phyloP scores from a whole-genome alignment of 2,888 invertebrate genomes.

The Liodrosophila aerea region DNA sequence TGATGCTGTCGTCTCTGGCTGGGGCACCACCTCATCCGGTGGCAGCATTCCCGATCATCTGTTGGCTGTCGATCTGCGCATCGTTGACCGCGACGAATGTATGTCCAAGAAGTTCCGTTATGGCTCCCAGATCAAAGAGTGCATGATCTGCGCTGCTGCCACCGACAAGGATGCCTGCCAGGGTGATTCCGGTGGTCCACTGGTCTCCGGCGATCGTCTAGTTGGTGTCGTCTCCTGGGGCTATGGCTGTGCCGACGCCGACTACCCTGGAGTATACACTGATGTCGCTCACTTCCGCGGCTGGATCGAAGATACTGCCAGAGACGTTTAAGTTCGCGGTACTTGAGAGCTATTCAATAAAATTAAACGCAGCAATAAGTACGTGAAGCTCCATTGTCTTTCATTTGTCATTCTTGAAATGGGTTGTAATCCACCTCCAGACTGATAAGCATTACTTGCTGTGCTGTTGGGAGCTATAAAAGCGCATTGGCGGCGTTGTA shows the following conservation, averaged over 20 bases:
- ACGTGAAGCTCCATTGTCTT: slow-evolving; percentile 14
- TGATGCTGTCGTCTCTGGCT: slow-evolving; percentile 77
- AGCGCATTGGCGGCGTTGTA: background rate
- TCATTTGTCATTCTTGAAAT: slow-evolving; percentile 14
- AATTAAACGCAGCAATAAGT: no score
- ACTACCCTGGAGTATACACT: slow-evolving; percentile 82
- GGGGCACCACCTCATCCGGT: slow-evolving; percentile 72
- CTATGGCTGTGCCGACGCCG: slow-evolving; percentile 79
- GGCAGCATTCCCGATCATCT: slow-evolving; percentile 37
- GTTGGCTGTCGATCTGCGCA: slow-evolving; percentile 47
- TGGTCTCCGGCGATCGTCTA: slow-evolving; percentile 46
- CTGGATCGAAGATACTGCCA: slow-evolving; percentile 50
- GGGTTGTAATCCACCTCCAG: slow-evolving; percentile 11
- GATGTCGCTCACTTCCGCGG: slow-evolving; percentile 64
- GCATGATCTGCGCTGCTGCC: slow-evolving; percentile 55
- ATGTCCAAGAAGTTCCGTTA: slow-evolving; percentile 35
- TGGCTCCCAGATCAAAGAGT: slow-evolving; percentile 43
- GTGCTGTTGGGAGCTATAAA: slow-evolving; percentile 32
- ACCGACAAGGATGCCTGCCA: slow-evolving; percentile 81
- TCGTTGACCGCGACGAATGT: slow-evolving; percentile 33
- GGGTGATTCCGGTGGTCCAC: slow-evolving; percentile 72
- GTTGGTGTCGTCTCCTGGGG: slow-evolving; percentile 82
- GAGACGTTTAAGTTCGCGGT: slow-evolving; percentile 29
- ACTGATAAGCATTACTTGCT: slow-evolving; percentile 12
- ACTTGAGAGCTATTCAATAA: slow-evolving; percentile 37